Evolutionary conservation across 2,797 vertebrate genomes (phyloP), one percentile per base, ranked within the genome.

Genomic region (Acanthurus tractus): DNA sequence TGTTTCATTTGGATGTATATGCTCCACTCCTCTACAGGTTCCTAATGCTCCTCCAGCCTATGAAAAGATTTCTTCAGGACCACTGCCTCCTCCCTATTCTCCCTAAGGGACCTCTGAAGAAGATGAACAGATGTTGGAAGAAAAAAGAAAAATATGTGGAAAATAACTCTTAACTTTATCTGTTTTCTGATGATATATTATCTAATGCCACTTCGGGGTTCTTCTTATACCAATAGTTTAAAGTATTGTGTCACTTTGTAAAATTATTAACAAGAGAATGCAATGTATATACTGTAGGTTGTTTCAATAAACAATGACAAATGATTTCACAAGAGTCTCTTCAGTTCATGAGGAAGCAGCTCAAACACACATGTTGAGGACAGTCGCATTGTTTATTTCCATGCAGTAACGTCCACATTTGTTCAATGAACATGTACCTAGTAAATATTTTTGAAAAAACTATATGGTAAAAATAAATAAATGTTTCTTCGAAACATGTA

Each of bases 381-480:
- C 93, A 91, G 65, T 86, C 40, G 89, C 87, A 92, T 84, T 79
- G 76, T 95, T 98, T 98, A 97, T 97, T 98, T 96, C 85, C 92
- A 95, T 92, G 95, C 96, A 97, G 93, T 95, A 90, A 93, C 50
- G 91, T 95, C 96, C 96, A 96, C 94, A 95, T 93, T 92, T 95
- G 93, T 95, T 96, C 92, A 96, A 95, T 96, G 95, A 96, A 97
- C 93, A 95, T 97, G 94, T 95, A 92, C 73, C 87, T 96, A 96
- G 95, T 96, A 96, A 96, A 96, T 96, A 94, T 79, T 95, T 93
- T 95, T 96, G 66, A 91, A 96, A 97, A 97, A 96, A 96, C 94
- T 96, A 96, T 97, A 96, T 94, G 96, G 94, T 96, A 96, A 97
- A 97, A 94, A 98, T 97, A 97, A 98, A 97, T 95, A 97, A 95